These are phyloP conservation scores for Lethocerus indicus DNA, from an alignment of 1,140 invertebrate genomes.

Conservation along the genomic window DNA sequence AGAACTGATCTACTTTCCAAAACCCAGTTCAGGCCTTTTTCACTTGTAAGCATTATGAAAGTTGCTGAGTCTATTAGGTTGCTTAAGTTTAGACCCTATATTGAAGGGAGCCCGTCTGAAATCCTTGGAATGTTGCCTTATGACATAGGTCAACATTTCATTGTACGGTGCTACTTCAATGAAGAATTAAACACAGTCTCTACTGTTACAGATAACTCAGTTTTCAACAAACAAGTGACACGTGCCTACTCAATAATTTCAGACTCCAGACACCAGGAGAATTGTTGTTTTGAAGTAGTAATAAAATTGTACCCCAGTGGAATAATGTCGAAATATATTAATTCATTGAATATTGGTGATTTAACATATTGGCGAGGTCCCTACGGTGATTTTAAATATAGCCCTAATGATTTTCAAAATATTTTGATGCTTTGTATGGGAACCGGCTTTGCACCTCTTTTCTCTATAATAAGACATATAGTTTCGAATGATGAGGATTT, in stretches of 20 bases:
- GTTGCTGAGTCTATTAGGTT: constrained; percentile 23
- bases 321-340: constrained; percentile 37
- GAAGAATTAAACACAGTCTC: background rate
- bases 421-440: constrained; percentile 47
- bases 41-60: constrained; percentile 25
- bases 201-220: background rate
- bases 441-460: constrained; percentile 48
- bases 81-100: constrained; percentile 23
- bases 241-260: constrained; percentile 47
- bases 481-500: constrained; percentile 43
- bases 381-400: constrained; percentile 36
- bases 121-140: constrained; percentile 24
- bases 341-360: constrained; percentile 29
- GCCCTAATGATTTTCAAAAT: constrained; percentile 26
- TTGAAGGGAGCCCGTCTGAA: constrained; percentile 20
- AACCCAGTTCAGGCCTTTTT: constrained; percentile 33
- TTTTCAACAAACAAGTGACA: constrained; percentile 21
- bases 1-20: constrained; percentile 26
- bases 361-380: constrained; percentile 42
- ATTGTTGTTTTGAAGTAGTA: constrained; percentile 36
- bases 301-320: constrained; percentile 44
- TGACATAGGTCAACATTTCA: constrained; percentile 34
- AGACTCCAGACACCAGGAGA: constrained; percentile 21
- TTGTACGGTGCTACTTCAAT: constrained; percentile 22
- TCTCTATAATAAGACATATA: constrained; percentile 36